Percentiles rank a stretch among this genome's conserved stretches.
Evolutionary conservation across 2,888 invertebrate genomes (phyloP).

Genomic region (Zonitis immaculata): DNA sequence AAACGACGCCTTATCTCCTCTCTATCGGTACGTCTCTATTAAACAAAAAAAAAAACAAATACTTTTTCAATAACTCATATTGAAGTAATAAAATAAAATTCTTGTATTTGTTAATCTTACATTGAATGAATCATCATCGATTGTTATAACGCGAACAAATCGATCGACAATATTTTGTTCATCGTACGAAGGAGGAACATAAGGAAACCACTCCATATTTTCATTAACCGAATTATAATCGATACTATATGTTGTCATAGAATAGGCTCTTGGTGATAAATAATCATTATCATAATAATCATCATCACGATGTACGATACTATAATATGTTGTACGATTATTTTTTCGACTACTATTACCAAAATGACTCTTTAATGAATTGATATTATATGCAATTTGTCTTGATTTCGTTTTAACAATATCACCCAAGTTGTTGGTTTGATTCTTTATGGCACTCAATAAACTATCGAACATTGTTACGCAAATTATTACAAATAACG

Average conservation of each 20-base stretch:
- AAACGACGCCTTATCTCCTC: constrained; percentile 86
- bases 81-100: too few species aligned
- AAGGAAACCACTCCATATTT: constrained; percentile 49
- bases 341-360: constrained; percentile 40
- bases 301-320: constrained; percentile 37
- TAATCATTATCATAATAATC: constrained; percentile 47
- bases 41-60: constrained; percentile 38
- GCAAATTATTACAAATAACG: too few species aligned
- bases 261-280: constrained; percentile 56
- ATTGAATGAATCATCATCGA: constrained; percentile 47
- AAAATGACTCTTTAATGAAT: constrained; percentile 41
- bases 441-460: constrained; percentile 47
- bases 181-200: constrained; percentile 47
- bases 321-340: constrained; percentile 36
- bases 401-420: constrained; percentile 44
- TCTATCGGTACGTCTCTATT: constrained; percentile 86
- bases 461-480: constrained; percentile 51
- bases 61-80: too few species aligned
- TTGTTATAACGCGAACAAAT: constrained; percentile 54
- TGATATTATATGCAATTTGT: constrained; percentile 41
- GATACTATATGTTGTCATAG: constrained; percentile 47
- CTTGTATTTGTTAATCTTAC: constrained; percentile 22
- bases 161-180: constrained; percentile 55
- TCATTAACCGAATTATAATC: constrained; percentile 55
- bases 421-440: constrained; percentile 47